Base-by-base conservation (phyloP, 1,140 invertebrate genomes). In the Pachypsylla venusta region DNA sequence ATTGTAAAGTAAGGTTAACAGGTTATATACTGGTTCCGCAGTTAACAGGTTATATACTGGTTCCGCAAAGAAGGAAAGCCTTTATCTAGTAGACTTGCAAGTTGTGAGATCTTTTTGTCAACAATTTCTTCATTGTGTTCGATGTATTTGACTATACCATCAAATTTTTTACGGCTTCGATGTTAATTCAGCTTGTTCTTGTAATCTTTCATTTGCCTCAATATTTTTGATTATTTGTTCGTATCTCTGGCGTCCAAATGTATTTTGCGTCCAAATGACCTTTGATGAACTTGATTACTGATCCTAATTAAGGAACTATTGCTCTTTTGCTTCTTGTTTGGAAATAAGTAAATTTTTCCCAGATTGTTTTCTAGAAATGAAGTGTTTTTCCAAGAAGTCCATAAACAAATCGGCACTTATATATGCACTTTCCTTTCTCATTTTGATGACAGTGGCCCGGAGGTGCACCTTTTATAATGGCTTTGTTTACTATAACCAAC, bases 151-250 rank as follows among this genome's bases (percentile, higher is more conserved):
- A 57, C 20, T 10, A n/a, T 57, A 2, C 2, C 7, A 10, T 57
- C 22, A 16, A 28, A 28, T 26, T 25, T 4, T 2, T 14, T 2
- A 57, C 28, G 2, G 30, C 22, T 27, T 26, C 26, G 3, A n/a
- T 25, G 24, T n/a, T 24, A 24, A 24, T 55, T 55, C 5, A 25
- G 24, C 24, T 57, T 57, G 55, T 19, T 28, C 28, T 57, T 57
- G 25, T 19, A 57, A 19, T 13, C 16, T 28, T 3, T 19, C 55
- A 16, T 27, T 26, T 20, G 2, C 14, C 16, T 57, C 16, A 2
- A 57, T 10, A 19, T 57, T 30, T 28, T 57, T 30, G 13, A 57
- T 2, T 26, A 57, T 28, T 28, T 26, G 25, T 2, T 57, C 55
- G 16, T 27, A 57, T 12, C 55, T 22, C 14, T 26, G 7, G 13